Evolutionary conservation across 2,888 invertebrate genomes (phyloP).

Genomic region (Eutolmus rufibarbis): DNA sequence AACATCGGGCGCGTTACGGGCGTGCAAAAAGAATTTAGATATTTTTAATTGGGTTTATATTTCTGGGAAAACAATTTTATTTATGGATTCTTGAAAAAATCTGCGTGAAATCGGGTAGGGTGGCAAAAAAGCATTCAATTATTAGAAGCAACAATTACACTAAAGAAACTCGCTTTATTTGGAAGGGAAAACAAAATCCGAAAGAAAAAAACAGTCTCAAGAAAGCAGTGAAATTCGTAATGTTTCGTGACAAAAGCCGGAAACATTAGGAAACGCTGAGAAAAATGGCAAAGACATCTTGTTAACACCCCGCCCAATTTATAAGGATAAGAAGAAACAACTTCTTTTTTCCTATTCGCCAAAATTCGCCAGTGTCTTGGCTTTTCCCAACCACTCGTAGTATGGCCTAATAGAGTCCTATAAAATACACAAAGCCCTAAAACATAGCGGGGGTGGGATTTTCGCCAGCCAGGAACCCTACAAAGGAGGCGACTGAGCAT

Average conservation of each 20-base stretch:
- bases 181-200: background rate
- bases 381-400: background rate
- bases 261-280: background rate
- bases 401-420: background rate
- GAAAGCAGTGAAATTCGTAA: background rate
- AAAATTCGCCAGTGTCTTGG: background rate
- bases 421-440: background rate
- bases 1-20: no score
- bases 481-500: slow-evolving; percentile 7
- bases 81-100: background rate
- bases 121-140: background rate
- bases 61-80: background rate
- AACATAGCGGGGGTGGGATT: background rate
- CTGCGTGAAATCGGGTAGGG: background rate
- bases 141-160: background rate
- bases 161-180: background rate
- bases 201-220: background rate
- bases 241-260: background rate
- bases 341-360: background rate
- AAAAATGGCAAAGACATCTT: slow-evolving; percentile 3
- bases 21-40: no score
- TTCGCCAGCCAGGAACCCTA: background rate
- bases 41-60: background rate
- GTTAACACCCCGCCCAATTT: background rate
- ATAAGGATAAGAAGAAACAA: slow-evolving; percentile 3